Evolutionary conservation across 2,113 vertebrate species (phyloP).

Genomic region (human): GRCh38 chr1:113770501-113771000

Average conservation of each 20-base stretch:
- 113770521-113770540: not conserved
- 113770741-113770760: not conserved
- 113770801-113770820: not conserved
- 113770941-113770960: not conserved
- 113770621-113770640: not conserved
- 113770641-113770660: not conserved
- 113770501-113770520: slow-evolving; percentile 25
- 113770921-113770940: not conserved
- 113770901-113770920: not conserved
- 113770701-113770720: not conserved
- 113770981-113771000: not conserved
- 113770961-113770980: slow-evolving; percentile 27
- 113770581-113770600: not conserved
- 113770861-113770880: not conserved
- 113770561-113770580: not conserved
- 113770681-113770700: not conserved
- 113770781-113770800: slow-evolving; percentile 17
- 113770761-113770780: not conserved
- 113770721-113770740: slow-evolving; percentile 1
- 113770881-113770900: not conserved
- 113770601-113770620: not conserved
- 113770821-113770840: not conserved
- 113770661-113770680: not conserved
- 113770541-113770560: not conserved
- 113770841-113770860: slow-evolving; percentile 30